Conservation (phyloP, 2,888 invertebrate species). For the Galerucella calmariensis region DNA sequence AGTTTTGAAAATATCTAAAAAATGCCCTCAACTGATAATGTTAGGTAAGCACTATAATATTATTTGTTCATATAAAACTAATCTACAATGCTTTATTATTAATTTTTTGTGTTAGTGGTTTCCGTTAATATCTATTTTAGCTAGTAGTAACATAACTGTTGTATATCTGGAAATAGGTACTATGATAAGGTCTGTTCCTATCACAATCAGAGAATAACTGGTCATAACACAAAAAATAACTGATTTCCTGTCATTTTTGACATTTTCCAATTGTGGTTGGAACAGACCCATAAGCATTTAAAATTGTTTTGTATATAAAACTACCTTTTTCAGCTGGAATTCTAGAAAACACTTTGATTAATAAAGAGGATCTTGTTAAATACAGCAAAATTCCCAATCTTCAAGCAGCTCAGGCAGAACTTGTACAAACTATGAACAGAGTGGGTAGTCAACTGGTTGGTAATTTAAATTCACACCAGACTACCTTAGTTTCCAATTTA, state of each 20-base stretch:
- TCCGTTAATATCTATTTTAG: too few relatives aligned
- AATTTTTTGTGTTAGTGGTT: too few relatives aligned
- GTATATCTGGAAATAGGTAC: too few relatives aligned
- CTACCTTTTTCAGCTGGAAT: conserved; percentile 72
- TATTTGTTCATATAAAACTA: background rate
- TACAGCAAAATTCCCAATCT: conserved; percentile 76
- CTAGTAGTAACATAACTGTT: too few relatives aligned
- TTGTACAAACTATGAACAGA: conserved; percentile 76
- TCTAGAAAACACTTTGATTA: conserved; percentile 75
- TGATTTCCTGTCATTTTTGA: too few relatives aligned
- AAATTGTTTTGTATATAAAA: background rate
- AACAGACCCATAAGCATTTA: too few relatives aligned
- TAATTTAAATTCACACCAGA: conserved; percentile 77
- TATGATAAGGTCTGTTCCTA: too few relatives aligned
- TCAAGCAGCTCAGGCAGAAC: conserved; percentile 72
- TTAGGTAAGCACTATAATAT: conserved; percentile 68
- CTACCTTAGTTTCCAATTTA: conserved; percentile 74
- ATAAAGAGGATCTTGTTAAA: conserved; percentile 74
- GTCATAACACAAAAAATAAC: too few relatives aligned
- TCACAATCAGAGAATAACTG: too few relatives aligned
- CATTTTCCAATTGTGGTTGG: too few relatives aligned
- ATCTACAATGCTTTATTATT: too few relatives aligned
- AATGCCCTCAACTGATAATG: conserved; percentile 76
- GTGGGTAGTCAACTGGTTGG: conserved; percentile 73
- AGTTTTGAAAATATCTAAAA: conserved; percentile 75